Evolutionary conservation across 2,797 vertebrate species (phyloP).

Genomic region (Pseudotriccus pelzelni): DNA sequence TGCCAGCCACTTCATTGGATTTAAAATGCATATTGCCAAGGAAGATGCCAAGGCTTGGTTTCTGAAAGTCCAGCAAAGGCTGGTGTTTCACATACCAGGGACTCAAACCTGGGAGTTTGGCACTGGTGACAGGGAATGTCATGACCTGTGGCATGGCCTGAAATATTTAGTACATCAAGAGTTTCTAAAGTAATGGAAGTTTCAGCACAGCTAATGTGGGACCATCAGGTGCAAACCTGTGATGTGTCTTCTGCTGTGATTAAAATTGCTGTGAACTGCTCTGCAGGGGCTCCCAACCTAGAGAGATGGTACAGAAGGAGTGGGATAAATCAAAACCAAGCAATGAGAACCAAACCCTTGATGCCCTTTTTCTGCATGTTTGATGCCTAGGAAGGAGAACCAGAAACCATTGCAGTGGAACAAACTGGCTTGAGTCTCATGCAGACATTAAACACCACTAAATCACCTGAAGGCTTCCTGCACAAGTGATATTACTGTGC

Average conservation of each 20-base stretch:
- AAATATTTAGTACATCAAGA: not conserved
- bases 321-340: not conserved
- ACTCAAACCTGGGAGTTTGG: not conserved
- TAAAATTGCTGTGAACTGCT: not conserved
- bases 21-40: not conserved
- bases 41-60: not conserved
- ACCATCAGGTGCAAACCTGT: not conserved
- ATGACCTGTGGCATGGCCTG: too few relatives aligned
- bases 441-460: not conserved
- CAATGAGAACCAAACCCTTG: not conserved
- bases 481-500: not conserved
- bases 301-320: not conserved
- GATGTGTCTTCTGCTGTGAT: not conserved
- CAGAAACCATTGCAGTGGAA: not conserved
- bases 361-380: not conserved
- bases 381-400: not conserved
- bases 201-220: not conserved
- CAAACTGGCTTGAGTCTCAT: not conserved
- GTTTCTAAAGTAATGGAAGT: not conserved
- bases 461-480: constrained; percentile 2
- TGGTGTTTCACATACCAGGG: not conserved
- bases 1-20: not conserved
- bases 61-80: not conserved
- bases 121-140: rapidly evolving
- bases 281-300: not conserved